Evolutionary conservation across 2,113 vertebrate genomes (phyloP), one percentile per base, ranked within the genome.

Genomic region (Nothobranchius kuhntae): DNA sequence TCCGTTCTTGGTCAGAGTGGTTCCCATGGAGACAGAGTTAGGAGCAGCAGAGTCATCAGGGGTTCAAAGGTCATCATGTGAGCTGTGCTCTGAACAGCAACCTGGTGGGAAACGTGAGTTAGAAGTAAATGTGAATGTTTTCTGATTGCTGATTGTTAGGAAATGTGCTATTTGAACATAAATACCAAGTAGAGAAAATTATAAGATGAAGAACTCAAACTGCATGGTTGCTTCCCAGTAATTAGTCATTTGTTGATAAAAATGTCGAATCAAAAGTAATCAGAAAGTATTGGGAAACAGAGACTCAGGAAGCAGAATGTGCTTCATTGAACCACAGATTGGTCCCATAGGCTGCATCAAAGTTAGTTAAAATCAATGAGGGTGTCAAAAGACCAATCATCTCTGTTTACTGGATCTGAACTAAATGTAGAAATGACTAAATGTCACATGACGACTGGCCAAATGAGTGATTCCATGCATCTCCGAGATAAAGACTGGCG

Each of bases 1-100:
- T 70, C 42, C 53, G 50, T 61, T 40, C 3, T 5, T 8, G n/a
- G 12, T 90, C 87, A 91, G 68, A 70, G 77, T 0, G 62, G 73
- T 59, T 87, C 38, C 83, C 83, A 84, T 26, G 64, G 50, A 6
- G 56, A 83, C 68, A 89, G 81, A 68, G 82, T 76, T 0, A 86
- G 59, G n/a, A 84, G 70, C 47, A 81, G 68, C 50, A 82, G 38
- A 57, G 56, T 44, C 15, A 48, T n/a, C 69, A 86, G 38, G 53
- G 75, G 73, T 21, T 42, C 13, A 5, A 56, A 10, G 1, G 80
- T 73, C 48, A 26, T 6, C 7, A 10, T 51, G 51, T 44, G 65
- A 51, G 87, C 88, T 0, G 30, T 82, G 61, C 65, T 67, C 15
- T 47, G 69, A n/a, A 86, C 84, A 1, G 81, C 55, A 68, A 84